phyloP scores from a whole-genome alignment of 1,140 invertebrate species.

The Tenebrio molitor region DNA sequence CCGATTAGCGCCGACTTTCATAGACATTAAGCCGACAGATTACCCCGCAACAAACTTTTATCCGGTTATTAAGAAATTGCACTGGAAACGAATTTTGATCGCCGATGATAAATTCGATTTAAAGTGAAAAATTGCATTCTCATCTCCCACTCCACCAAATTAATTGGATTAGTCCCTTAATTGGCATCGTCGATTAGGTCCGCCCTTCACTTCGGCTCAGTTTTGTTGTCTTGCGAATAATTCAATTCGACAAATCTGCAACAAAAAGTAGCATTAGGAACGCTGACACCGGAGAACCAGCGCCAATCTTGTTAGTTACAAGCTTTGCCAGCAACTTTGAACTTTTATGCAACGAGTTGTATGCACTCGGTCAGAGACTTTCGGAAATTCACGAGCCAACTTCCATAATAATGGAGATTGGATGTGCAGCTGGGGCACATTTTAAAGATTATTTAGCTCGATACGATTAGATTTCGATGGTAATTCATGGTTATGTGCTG shows the following conservation, averaged over 20 bases:
- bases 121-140: constrained; percentile 23
- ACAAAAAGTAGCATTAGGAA: constrained; percentile 11
- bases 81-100: constrained; percentile 1
- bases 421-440: neutral
- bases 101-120: constrained; percentile 8
- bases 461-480: constrained; percentile 11
- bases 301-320: neutral
- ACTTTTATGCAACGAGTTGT: constrained; percentile 1
- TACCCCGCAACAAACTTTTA: constrained; percentile 15
- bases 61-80: constrained; percentile 10
- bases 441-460: constrained; percentile 24
- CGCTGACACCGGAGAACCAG: neutral
- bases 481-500: neutral
- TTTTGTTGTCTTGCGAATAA: neutral
- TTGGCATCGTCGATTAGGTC: constrained; percentile 7
- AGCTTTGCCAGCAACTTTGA: neutral
- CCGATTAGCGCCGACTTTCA: neutral
- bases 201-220: neutral
- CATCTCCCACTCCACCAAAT: neutral
- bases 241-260: constrained; percentile 3
- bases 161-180: constrained; percentile 17
- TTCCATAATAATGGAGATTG: constrained; percentile 5
- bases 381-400: neutral
- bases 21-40: neutral
- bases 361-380: neutral